phyloP scores from a whole-genome alignment of 2,797 vertebrate genomes.

The Anableps anableps region DNA sequence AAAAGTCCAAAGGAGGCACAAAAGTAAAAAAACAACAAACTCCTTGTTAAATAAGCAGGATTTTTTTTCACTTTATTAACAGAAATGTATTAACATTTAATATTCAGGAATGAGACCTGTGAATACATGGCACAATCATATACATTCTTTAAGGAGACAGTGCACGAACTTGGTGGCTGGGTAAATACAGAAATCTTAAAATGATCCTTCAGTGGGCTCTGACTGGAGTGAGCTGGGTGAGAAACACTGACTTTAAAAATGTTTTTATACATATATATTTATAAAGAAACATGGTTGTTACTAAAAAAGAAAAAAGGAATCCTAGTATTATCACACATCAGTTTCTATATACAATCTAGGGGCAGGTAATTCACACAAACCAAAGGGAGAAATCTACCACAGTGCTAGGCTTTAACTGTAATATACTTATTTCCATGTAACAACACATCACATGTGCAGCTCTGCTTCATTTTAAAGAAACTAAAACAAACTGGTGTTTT shows the following conservation, averaged over 20 bases:
- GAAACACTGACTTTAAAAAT: constrained; percentile 86
- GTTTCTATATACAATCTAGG: constrained; percentile 86
- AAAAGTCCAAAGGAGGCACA: background rate
- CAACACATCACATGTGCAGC: constrained; percentile 85
- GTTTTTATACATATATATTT: constrained; percentile 69
- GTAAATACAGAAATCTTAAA: constrained; percentile 74
- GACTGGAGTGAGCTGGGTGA: constrained; percentile 63
- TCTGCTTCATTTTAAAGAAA: constrained; percentile 60
- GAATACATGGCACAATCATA: constrained; percentile 91
- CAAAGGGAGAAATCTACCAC: constrained; percentile 84
- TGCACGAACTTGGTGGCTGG: constrained; percentile 77
- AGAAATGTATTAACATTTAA: constrained; percentile 84
- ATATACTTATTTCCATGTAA: constrained; percentile 84
- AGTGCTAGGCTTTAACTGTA: constrained; percentile 85
- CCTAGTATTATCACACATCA: constrained; percentile 81
- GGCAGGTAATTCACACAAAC: constrained; percentile 80
- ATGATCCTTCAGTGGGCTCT: constrained; percentile 76
- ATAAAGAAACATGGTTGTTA: constrained; percentile 86
- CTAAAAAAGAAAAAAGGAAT: constrained; percentile 84
- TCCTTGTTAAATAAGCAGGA: constrained; percentile 1
- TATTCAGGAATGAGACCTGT: constrained; percentile 85
- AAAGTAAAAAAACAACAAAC: background rate
- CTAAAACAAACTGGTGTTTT: constrained; percentile 59
- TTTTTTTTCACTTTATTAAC: constrained; percentile 84
- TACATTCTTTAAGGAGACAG: constrained; percentile 87